phyloP scores from a whole-genome alignment of 2,888 invertebrate species.

The Lasioglossum leucozonium region DNA sequence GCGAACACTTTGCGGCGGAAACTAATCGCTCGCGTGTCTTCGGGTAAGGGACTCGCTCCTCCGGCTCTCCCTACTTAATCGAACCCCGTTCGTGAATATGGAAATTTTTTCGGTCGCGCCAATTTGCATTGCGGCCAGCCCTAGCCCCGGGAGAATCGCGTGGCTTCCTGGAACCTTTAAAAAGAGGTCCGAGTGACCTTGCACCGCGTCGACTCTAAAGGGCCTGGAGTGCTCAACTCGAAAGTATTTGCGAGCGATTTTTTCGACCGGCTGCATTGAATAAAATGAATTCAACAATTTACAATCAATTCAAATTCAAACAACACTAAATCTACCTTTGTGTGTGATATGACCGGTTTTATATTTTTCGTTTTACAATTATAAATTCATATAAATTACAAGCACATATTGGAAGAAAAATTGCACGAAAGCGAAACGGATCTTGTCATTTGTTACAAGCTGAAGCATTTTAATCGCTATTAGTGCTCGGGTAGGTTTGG shows the following conservation, averaged over 20 bases:
- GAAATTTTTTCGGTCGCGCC: not conserved
- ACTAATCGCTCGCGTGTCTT: slow-evolving; percentile 7
- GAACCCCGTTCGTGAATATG: slow-evolving; percentile 19
- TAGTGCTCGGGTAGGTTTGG: too few relatives aligned
- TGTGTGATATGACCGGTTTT: too few relatives aligned
- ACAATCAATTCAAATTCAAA: too few relatives aligned
- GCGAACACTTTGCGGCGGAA: slow-evolving; percentile 15
- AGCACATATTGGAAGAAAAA: too few relatives aligned
- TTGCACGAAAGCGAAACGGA: too few relatives aligned
- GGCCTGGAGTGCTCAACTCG: not conserved
- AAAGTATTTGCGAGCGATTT: not conserved
- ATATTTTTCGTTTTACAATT: too few relatives aligned
- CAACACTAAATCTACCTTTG: too few relatives aligned
- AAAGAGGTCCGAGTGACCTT: not conserved
- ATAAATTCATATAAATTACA: too few relatives aligned
- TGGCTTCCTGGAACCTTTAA: not conserved
- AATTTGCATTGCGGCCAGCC: not conserved
- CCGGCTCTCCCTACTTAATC: slow-evolving; percentile 6
- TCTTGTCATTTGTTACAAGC: too few relatives aligned
- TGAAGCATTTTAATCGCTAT: too few relatives aligned
- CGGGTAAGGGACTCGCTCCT: not conserved
- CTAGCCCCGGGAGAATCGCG: not conserved
- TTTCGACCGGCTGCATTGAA: not conserved
- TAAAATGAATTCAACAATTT: too few relatives aligned
- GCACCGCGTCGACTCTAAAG: not conserved